Evolutionary conservation across 2,888 invertebrate species (phyloP).

Genomic region (Cephus pygmeus): DNA sequence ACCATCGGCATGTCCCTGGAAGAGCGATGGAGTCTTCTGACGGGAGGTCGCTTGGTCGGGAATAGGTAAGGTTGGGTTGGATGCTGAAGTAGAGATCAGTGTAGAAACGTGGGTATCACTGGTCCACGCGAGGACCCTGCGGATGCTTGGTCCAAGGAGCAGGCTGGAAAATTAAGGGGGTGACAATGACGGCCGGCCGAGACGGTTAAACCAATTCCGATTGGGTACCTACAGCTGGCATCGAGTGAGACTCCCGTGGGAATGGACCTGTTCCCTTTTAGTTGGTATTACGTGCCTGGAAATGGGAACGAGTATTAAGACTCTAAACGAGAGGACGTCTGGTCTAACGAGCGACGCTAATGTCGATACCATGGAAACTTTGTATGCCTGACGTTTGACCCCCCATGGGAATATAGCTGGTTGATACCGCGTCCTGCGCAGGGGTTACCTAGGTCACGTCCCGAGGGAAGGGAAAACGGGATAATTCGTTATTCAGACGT

Average conservation of each 20-base stretch:
- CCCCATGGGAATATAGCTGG: not conserved
- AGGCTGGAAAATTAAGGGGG: not conserved
- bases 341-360: conserved; percentile 8
- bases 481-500: not conserved
- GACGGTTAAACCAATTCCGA: not conserved
- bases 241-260: conserved; percentile 1
- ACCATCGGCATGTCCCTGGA: not conserved
- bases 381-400: conserved; percentile 1
- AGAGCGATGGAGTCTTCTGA: not conserved
- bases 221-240: conserved; percentile 1
- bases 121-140: not conserved
- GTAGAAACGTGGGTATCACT: not conserved
- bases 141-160: not conserved
- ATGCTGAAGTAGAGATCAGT: not conserved
- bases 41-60: not conserved
- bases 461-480: not conserved
- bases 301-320: conserved; percentile 3
- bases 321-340: conserved; percentile 5
- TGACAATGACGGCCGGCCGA: not conserved
- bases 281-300: conserved; percentile 9
- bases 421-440: not conserved
- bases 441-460: not conserved
- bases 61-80: not conserved
- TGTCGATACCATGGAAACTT: conserved; percentile 3
- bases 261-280: conserved; percentile 1